Conservation (phyloP, 2,888 invertebrate genomes). For the Hirtodrosophila cameraria region DNA sequence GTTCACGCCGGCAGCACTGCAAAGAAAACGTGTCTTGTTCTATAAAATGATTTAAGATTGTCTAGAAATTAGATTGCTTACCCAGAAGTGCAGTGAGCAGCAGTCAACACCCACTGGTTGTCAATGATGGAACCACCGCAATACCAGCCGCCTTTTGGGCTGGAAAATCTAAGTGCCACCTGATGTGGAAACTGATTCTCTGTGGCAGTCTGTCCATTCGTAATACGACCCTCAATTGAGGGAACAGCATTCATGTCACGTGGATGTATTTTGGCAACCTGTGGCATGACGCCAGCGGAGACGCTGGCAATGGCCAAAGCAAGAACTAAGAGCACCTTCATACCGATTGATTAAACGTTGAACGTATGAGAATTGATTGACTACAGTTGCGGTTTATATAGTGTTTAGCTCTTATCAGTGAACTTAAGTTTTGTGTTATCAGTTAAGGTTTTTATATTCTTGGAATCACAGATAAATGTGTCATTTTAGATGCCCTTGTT, state of each 20-base stretch:
- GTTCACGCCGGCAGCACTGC: conserved; percentile 65
- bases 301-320: conserved; percentile 66
- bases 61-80: conserved; percentile 43
- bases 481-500: no score
- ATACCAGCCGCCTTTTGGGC: conserved; percentile 60
- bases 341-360: conserved; percentile 50
- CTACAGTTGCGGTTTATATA: conserved; percentile 19
- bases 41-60: background rate
- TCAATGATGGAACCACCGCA: conserved; percentile 79
- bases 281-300: conserved; percentile 59
- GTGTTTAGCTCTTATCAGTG: conserved; percentile 3
- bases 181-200: conserved; percentile 75
- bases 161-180: conserved; percentile 68
- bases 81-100: conserved; percentile 79
- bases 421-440: no score
- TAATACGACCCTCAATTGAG: conserved; percentile 69
- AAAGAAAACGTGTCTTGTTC: background rate
- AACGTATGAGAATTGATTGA: conserved; percentile 26
- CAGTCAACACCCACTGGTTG: conserved; percentile 67
- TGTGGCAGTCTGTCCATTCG: conserved; percentile 67
- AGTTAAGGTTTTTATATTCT: no score
- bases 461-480: no score
- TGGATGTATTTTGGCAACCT: conserved; percentile 54
- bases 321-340: conserved; percentile 70
- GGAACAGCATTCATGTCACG: conserved; percentile 43